Evolutionary conservation across 2,888 invertebrate species (phyloP).

Genomic region (Himalopsyche tibetana): DNA sequence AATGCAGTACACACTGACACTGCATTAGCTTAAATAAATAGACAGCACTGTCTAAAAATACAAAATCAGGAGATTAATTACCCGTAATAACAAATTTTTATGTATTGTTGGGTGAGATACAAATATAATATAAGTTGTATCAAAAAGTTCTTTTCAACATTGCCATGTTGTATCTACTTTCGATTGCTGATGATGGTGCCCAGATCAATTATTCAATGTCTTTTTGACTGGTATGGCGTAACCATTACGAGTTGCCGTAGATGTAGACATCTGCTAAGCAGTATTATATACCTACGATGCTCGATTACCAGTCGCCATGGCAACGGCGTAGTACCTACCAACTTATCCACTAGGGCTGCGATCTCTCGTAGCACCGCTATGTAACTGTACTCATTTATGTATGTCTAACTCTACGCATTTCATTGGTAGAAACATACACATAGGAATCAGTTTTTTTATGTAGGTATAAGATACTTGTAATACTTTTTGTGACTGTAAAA

Average conservation of each 20-base stretch:
- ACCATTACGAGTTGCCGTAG: conserved; percentile 23
- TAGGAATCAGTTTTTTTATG: background rate
- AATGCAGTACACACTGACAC: no score
- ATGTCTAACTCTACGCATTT: background rate
- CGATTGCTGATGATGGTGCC: background rate
- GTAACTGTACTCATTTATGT: conserved; percentile 14
- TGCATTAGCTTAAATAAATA: no score
- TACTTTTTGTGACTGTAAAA: no score
- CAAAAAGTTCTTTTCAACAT: no score
- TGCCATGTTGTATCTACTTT: no score
- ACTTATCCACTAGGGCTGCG: conserved; percentile 30
- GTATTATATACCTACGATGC: conserved; percentile 66
- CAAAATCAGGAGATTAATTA: no score
- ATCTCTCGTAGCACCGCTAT: conserved; percentile 39
- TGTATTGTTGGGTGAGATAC: no score
- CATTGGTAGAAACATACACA: conserved; percentile 5
- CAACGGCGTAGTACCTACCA: conserved; percentile 65
- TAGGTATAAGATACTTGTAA: no score
- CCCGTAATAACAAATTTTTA: no score
- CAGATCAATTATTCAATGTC: conserved; percentile 36
- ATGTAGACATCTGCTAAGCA: conserved; percentile 40
- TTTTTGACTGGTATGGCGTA: conserved; percentile 36
- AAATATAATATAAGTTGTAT: no score
- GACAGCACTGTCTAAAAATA: no score
- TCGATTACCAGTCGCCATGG: conserved; percentile 74